A percentile compares a stretch with the other conserved stretches of the same genome.
Conservation (phyloP, 2,113 vertebrate genomes). For the Tonatia bakeri region DNA sequence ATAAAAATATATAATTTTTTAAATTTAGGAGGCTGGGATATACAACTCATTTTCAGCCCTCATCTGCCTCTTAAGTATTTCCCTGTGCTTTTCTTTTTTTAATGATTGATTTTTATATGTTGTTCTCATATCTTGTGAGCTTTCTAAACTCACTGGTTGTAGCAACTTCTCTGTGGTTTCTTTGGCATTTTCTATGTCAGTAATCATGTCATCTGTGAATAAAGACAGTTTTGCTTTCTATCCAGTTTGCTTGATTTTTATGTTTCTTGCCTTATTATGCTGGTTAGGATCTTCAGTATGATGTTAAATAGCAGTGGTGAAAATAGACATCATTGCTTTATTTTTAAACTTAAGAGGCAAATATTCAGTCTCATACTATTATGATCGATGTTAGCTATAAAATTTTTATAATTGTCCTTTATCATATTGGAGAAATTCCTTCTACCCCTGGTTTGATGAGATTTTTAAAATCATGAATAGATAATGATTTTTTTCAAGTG, state of each 20-base stretch:
- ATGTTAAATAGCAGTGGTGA: neutral
- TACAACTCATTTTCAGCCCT: neutral
- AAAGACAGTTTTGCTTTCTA: neutral
- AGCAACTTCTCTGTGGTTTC: neutral
- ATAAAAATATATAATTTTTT: slow-evolving; percentile 2
- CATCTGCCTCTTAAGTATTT: neutral
- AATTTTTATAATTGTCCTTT: neutral
- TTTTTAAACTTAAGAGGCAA: neutral
- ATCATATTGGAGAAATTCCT: neutral
- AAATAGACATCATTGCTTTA: neutral
- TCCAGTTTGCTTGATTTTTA: neutral
- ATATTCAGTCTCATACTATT: neutral
- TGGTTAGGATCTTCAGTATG: neutral
- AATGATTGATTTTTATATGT: neutral
- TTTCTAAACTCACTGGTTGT: neutral
- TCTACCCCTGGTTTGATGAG: neutral
- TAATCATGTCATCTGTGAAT: too few relatives aligned
- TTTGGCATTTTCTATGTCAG: too few relatives aligned
- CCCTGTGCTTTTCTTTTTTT: neutral
- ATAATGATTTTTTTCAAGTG: neutral
- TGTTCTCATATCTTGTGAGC: neutral
- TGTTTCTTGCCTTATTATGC: neutral
- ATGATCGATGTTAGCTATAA: neutral
- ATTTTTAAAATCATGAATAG: neutral
- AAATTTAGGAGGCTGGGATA: neutral